Base-by-base conservation (phyloP, 2,888 invertebrate species). In the Meloe dianella region DNA sequence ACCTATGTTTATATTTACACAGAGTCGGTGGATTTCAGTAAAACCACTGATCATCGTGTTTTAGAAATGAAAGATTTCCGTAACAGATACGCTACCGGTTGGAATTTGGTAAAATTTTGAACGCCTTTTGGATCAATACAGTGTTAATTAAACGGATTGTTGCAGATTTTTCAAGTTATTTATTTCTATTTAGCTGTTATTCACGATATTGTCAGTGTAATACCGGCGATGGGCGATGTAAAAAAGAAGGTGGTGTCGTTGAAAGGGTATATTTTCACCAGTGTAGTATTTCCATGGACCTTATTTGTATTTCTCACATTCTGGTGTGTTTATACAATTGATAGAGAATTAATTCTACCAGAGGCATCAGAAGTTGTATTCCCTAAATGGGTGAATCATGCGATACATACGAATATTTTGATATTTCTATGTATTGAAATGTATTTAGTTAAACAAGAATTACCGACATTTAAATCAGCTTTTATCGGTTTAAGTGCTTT, bases 21-120 rank as follows among this genome's bases (percentile, higher is more conserved):
- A 4, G 54, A 54, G 12, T 6, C 54, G 12, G 54, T 12, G 1
- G 54, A 54, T 54, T 54, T 54, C 54, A 54, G 54, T 54, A 54
- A 54, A 54, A 54, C 54, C 2, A 54, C 54, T 1, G 54, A 54
- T 14, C 24, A 24, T 2, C 54, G 54, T 12, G 54, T 54, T 0
- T 12, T 54, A 12, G 54, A 54, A 24, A 54, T 54, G 54, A 54
- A 54, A 24, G 54, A 54, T 54, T 54, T 54, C 24, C 24, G 24
- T 14, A 24, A 24, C 14, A 10, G 24, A 22, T 54, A 54, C 24
- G 54, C 54, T 7, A 54, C 54, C 24, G 24, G 54, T 4, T 54
- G 54, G 54, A 54, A 54, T 54, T 1, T 54, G 54, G 54, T 54
- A 54, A 54, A 6, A 24, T 22, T 14, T 54, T 54, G 22, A n/a